Base-by-base conservation (phyloP, 2,888 invertebrate species). In the Acanthosepion esculentum region DNA sequence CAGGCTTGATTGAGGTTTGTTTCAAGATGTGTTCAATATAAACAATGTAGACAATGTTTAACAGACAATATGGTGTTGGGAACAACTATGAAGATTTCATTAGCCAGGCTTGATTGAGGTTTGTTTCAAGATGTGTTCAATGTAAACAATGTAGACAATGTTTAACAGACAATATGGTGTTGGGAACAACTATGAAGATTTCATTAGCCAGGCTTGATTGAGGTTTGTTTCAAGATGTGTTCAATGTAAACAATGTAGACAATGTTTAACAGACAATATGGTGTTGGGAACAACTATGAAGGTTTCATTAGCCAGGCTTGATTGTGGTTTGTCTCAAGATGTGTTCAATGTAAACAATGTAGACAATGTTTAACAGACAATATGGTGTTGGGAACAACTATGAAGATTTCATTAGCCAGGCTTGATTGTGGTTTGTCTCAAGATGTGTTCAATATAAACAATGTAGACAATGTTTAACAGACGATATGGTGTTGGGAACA, bases 371-470 rank as follows among this genome's bases (percentile, higher is more conserved):
- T 78, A 78, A 78, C 78, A 78, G 78, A n/a, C n/a, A 1, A n/a
- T 78, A 33, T 78, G 78, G n/a, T 33, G n/a, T 78, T 78, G 78
- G 78, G 78, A 78, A n/a, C 78, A 78, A n/a, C 78, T 78, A 78
- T 29, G n/a, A n/a, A 78, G 78, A 18, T 78, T 23, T 78, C 15
- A 78, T n/a, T 12, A n/a, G 78, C 4, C n/a, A n/a, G 78, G 78
- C 78, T 78, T n/a, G 15, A 10, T 64, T 64, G 10, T 18, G 20
- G 55, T 78, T 78, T 29, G 10, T 78, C 78, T 78, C 3, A 4
- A 53, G 53, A 55, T 29, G 78, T 26, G n/a, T n/a, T n/a, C n/a
- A n/a, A n/a, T n/a, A n/a, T n/a, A n/a, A n/a, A n/a, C n/a, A n/a
- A n/a, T n/a, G n/a, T n/a, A 41, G 41, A 20, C 4, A 78, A n/a